Percentiles rank a stretch among this genome's conserved stretches.
Evolutionary conservation across 2,113 vertebrate genomes (phyloP).

Genomic region (Lophochroa leadbeateri): DNA sequence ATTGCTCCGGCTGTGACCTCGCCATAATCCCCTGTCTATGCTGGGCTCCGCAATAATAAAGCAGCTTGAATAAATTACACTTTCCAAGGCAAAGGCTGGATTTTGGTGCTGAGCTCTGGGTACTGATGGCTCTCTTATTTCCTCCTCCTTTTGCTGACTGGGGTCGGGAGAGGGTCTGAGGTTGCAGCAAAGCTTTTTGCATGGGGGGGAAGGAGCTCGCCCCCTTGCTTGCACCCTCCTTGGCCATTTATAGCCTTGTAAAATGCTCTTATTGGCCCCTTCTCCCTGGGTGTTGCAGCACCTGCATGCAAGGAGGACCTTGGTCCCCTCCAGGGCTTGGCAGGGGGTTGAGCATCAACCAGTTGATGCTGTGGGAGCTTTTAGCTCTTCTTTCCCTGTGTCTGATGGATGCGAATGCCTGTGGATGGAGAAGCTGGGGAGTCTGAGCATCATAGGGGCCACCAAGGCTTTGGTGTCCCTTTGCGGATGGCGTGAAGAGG

Average conservation of each 20-base stretch:
- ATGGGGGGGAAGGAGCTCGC: not conserved
- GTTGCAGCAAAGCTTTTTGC: not conserved
- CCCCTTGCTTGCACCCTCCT: not conserved
- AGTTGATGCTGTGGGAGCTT: fast-evolving
- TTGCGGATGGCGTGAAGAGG: not conserved
- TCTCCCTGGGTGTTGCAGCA: not conserved
- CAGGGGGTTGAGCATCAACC: fast-evolving
- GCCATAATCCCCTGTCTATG: conserved; percentile 40
- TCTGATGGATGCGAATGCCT: not conserved
- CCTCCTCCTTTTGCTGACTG: not conserved
- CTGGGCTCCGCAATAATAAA: conserved; percentile 62
- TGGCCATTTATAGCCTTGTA: not conserved
- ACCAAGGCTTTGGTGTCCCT: not conserved
- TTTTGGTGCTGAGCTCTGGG: conserved; percentile 65
- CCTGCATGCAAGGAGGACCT: not conserved
- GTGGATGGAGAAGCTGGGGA: not conserved
- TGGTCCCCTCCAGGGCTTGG: not conserved
- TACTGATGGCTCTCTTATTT: conserved; percentile 68
- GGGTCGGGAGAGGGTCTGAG: not conserved
- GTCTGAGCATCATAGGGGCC: not conserved
- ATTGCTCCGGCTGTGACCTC: conserved; percentile 57
- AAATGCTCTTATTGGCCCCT: not conserved
- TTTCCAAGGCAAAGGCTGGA: conserved; percentile 69
- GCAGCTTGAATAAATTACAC: conserved; percentile 73
- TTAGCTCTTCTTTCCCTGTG: not conserved